Evolutionary conservation across 2,797 vertebrate genomes (phyloP).

Genomic region (Neoniphon sammara): DNA sequence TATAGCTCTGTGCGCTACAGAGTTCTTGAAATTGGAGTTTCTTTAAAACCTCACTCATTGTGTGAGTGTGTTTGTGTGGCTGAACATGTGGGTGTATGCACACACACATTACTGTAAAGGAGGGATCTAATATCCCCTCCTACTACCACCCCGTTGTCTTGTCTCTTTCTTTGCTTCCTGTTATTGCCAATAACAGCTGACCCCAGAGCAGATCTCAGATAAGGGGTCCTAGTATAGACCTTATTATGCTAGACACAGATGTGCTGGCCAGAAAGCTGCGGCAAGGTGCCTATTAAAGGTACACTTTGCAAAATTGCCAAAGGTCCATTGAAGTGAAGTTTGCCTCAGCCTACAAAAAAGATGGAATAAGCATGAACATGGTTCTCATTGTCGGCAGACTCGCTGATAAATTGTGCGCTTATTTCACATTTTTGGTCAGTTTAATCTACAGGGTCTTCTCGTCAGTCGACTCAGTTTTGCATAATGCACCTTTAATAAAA

Average conservation of each 20-base stretch:
- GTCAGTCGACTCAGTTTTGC: no score
- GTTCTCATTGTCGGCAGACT: no score
- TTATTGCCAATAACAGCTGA: constrained; percentile 38
- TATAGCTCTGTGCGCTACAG: background rate
- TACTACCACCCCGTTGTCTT: background rate
- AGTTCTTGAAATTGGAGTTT: background rate
- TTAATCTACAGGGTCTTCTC: no score
- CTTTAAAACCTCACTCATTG: background rate
- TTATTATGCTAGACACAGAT: constrained; percentile 13
- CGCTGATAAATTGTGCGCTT: no score
- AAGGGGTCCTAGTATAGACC: constrained; percentile 41
- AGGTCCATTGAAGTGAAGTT: no score
- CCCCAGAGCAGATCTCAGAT: constrained; percentile 36
- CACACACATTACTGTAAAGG: background rate
- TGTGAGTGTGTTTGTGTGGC: background rate
- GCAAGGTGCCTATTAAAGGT: no score
- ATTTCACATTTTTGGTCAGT: no score
- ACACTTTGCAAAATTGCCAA: no score
- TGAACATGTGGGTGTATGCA: background rate
- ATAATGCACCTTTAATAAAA: no score
- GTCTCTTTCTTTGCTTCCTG: constrained; percentile 16
- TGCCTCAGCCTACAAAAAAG: no score
- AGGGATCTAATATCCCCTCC: constrained; percentile 5
- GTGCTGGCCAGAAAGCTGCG: constrained; percentile 27
- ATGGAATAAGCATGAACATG: no score